Evolutionary conservation across 2,888 invertebrate genomes (phyloP), one percentile per base, ranked within the genome.

Genomic region (Stomorhina lunata): DNA sequence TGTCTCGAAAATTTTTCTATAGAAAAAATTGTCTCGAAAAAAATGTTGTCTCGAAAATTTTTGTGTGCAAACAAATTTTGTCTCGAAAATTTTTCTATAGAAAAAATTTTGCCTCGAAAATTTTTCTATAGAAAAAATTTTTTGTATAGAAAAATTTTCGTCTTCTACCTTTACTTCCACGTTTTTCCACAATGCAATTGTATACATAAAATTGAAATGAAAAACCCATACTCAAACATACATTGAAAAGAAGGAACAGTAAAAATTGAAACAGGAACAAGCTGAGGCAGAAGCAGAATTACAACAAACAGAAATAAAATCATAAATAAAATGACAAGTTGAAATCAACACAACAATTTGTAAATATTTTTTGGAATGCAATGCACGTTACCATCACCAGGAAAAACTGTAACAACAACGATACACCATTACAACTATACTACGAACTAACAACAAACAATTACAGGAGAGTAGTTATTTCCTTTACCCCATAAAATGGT

Each of bases 261-360:
- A 29, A 34, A 50, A 45, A 57, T 27, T 59, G 37, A 48, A 76
- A 76, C 59, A 68, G 45, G 43, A 66, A 48, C 57, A 45, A 27
- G 2, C n/a, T n/a, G n/a, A n/a, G 10, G 10, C 55, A 32, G 40
- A 22, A 71, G 34, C 37, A 37, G 6, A 53, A 32, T 45, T 71
- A 48, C 34, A 65, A 53, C 43, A 68, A 59, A 66, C 68, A 43
- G 53, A 55, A 65, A 77, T 57, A 73, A 69, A 68, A 69, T 75
- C 75, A 79, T 79, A 82, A 82, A 79, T 82, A 66, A 79, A 82
- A 82, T 82, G 81, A 79, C 78, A 79, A 75, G 69, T 79, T 69
- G 81, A 82, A 75, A 69, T 79, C 78, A 82, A 82, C 78, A 82
- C 78, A 82, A 71, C 81, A 82, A 82, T 79, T 82, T 82, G 69